A percentile compares a stretch with the other conserved stretches of the same genome.
Conservation (phyloP, 2,113 vertebrate genomes). For the Indicator maculatus region DNA sequence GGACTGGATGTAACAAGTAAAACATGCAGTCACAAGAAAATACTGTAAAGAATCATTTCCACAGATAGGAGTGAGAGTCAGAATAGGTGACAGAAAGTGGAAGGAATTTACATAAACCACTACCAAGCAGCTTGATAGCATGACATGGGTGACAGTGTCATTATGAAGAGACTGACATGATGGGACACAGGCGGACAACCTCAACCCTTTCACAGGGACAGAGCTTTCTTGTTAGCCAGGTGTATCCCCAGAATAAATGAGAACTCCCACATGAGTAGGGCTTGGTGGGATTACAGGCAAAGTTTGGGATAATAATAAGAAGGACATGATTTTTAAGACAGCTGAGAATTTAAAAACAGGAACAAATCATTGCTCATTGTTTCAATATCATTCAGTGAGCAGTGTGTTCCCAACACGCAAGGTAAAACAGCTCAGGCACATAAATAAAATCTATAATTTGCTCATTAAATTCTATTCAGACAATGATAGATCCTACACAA, state of each 20-base stretch:
- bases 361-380: neutral
- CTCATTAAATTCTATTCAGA: neutral
- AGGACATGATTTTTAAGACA: neutral
- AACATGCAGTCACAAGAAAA: neutral
- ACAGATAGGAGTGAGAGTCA: neutral
- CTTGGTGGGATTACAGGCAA: neutral
- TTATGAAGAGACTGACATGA: neutral
- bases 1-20: neutral
- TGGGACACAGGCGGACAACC: neutral
- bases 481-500: neutral
- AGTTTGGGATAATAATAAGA: neutral
- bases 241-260: neutral
- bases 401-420: neutral
- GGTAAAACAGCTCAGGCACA: neutral
- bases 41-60: neutral
- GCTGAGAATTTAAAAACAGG: neutral
- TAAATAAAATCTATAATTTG: neutral
- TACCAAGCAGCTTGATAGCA: neutral
- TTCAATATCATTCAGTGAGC: neutral
- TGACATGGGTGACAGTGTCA: neutral
- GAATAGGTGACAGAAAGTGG: neutral
- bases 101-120: neutral
- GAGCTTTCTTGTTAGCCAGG: neutral
- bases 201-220: neutral
- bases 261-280: neutral